Percentiles rank a stretch among this genome's conserved stretches.
Evolutionary conservation across 2,797 vertebrate species (phyloP).

Genomic region (Falco berigora): DNA sequence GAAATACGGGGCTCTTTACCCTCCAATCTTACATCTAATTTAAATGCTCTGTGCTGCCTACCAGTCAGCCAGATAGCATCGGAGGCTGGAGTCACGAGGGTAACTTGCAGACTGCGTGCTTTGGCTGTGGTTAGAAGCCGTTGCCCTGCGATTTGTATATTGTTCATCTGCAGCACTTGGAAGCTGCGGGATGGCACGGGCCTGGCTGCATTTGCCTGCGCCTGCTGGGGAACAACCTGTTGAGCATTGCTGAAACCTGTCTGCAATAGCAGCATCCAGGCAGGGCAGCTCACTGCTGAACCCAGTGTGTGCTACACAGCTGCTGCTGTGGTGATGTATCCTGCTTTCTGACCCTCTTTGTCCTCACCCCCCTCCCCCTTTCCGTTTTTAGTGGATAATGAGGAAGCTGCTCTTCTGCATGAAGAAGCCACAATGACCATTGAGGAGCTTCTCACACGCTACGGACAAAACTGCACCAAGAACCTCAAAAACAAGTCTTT

Average conservation of each 20-base stretch:
- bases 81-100: background rate
- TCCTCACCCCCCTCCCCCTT: background rate
- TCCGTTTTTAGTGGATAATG: conserved; percentile 85
- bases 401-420: conserved; percentile 92
- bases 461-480: conserved; percentile 91
- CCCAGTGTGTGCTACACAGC: background rate
- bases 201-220: background rate
- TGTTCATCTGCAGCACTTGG: background rate
- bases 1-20: background rate
- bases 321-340: background rate
- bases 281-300: background rate
- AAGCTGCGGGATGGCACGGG: background rate
- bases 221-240: background rate
- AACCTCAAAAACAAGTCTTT: conserved; percentile 75
- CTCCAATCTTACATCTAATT: background rate
- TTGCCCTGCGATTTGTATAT: background rate
- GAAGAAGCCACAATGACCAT: conserved; percentile 99
- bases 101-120: background rate
- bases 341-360: background rate
- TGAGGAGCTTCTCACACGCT: conserved; percentile 93
- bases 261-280: background rate
- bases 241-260: background rate
- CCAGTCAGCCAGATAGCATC: background rate
- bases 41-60: background rate
- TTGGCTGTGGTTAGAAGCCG: background rate